Evolutionary conservation across 2,113 vertebrate species (phyloP), one percentile per base, ranked within the genome.

Genomic region (Alexandromys fortis): DNA sequence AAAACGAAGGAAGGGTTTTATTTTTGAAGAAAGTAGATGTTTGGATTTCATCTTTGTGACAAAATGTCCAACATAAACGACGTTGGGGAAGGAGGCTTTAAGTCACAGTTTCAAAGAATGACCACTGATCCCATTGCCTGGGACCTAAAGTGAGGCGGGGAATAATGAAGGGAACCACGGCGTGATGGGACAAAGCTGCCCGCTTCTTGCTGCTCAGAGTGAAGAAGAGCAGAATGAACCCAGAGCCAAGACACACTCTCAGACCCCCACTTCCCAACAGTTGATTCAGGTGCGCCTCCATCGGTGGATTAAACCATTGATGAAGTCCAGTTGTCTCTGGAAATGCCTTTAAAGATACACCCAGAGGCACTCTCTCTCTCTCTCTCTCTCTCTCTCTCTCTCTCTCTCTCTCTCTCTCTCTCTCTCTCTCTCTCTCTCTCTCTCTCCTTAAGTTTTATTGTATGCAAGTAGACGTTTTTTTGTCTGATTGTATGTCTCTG

Each of bases 1-100:
- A 76, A 92, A 91, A 79, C 81, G 22, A 70, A 35, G 33, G 90
- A 92, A 89, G 70, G 33, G 72, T 65, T 47, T 35, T 75, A 49
- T 78, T 86, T 95, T 58, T 19, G 38, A 94, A 91, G 78, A 94
- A 45, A 26, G 24, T 30, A 4, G 17, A 30, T 30, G 24, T 26
- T 65, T 63, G 81, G 24, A 19, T 85, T 38, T 45, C 38, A 45
- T 45, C 38, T 65, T 61, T 65, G n/a, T 65, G 16, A 38, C n/a
- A 65, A 65, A 28, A 11, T 3, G 11, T 16, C 14, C 10, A 24
- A 63, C 24, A 65, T 10, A 85, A 33, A 11, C 5, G 14, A 30
- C 58, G 33, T 21, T 38, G 16, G 82, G 58, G 61, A 30, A 26
- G 26, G 16, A 65, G 42, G 14, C 26, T 45, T 45, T 82, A n/a